Evolutionary conservation across 37 sponge, comb jelly and placozoan species (phyloP).

Genomic region (Agelas oroides): DNA sequence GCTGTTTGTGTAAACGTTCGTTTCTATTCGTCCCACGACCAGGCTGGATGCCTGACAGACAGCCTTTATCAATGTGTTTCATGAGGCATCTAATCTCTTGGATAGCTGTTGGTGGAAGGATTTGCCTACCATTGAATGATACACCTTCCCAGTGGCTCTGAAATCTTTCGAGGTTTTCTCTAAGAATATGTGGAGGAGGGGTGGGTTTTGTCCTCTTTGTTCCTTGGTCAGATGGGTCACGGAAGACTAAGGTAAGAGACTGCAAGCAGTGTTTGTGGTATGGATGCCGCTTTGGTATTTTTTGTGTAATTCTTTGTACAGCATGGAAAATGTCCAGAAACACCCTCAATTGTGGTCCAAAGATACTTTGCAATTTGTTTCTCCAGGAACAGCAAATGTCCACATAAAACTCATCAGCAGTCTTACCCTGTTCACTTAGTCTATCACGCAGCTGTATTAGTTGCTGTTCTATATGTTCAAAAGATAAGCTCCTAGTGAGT

Average conservation of each 20-base stretch:
- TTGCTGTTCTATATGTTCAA: constrained; percentile 5
- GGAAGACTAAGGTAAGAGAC: constrained; percentile 28
- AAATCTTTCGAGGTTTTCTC: constrained; percentile 8
- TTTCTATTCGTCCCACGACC: constrained; percentile 54
- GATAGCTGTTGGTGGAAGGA: constrained; percentile 18
- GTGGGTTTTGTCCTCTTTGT: neutral
- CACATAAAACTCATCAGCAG: constrained; percentile 25
- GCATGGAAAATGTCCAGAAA: constrained; percentile 48
- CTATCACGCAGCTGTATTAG: neutral
- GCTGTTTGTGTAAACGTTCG: constrained; percentile 35
- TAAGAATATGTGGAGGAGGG: constrained; percentile 24
- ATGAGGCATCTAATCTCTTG: constrained; percentile 17
- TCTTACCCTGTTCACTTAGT: constrained; percentile 9
- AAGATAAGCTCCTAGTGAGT: constrained; percentile 21
- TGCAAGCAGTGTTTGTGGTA: neutral
- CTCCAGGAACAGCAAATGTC: constrained; percentile 49
- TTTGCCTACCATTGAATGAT: neutral
- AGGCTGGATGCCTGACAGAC: constrained; percentile 38
- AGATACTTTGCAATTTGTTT: constrained; percentile 27
- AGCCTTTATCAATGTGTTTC: constrained; percentile 39
- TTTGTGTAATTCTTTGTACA: constrained; percentile 20
- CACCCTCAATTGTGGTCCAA: constrained; percentile 25
- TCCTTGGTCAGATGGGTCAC: constrained; percentile 32
- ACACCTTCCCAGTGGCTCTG: constrained; percentile 10
- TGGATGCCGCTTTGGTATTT: constrained; percentile 25